Base-by-base conservation (phyloP, 2,797 vertebrate species). In the Microctenopoma lineatum region DNA sequence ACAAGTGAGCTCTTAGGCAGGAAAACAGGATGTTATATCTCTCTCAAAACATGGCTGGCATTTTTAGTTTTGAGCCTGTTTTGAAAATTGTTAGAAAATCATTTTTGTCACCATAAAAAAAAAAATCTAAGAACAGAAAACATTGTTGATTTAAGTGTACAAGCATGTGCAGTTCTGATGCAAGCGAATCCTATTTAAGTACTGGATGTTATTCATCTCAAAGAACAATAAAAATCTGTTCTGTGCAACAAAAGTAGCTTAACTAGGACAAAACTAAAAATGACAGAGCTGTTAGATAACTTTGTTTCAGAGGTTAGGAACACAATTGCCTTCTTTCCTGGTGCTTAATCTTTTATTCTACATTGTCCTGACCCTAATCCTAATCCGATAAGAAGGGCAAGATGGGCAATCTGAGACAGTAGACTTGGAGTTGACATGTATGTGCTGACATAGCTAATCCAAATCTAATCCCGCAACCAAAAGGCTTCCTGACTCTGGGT, bases 391-490 rank as follows among this genome's bases (percentile, higher is more conserved):
- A 83, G 81, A 84, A 89, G 76, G 84, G 80, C 81, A 74, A 73
- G 75, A 80, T 18, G 44, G 86, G 89, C 90, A 91, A 92, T 88
- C 87, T 87, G 57, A 89, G 75, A 81, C 51, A 76, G 79, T 75
- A 75, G 77, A 83, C 59, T 79, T 67, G 73, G 71, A 79, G 78
- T 79, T 90, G 87, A 86, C 75, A 67, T 79, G 14, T 66, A 87
- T 79, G 76, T 87, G 89, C 91, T 90, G 92, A 92, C 89, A 79
- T 54, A 71, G 88, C 77, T 91, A 90, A 90, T 90, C 84, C 83
- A 64, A 70, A 78, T 79, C 66, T 88, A 91, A 91, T 90, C 86
- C 84, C 56, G 46, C 48, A 57, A 75, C 56, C 56, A 80, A 66
- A 75, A 70, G 44, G 59, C 59, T 60, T 62, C 59, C 68, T 16